Conservation (phyloP, 2,797 vertebrate genomes). For the Stomatorhinus walkeri region DNA sequence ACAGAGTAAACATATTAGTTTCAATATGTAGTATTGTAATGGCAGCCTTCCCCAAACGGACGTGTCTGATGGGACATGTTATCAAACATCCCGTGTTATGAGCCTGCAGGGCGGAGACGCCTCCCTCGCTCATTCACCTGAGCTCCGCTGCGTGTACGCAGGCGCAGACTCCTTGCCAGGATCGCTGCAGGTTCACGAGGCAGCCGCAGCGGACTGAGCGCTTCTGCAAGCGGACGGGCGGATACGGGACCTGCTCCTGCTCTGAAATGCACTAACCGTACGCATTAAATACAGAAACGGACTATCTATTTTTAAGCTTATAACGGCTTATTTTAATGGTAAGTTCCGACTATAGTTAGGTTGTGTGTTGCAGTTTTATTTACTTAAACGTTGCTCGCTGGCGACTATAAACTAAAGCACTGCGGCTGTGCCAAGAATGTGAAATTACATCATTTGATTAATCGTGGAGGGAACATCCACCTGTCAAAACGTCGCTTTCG, state of each 20-base stretch:
- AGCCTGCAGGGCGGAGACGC: background rate
- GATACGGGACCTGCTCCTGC: background rate
- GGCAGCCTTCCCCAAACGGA: background rate
- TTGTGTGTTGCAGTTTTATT: background rate
- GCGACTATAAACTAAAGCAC: constrained; percentile 17
- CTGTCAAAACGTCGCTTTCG: background rate
- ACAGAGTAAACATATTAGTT: background rate
- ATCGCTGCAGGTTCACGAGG: constrained; percentile 37
- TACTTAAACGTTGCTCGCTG: background rate
- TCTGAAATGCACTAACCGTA: background rate
- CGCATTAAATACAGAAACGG: background rate
- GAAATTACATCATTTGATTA: constrained; percentile 28
- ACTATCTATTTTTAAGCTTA: background rate
- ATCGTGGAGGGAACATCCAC: background rate
- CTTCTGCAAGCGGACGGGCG: background rate
- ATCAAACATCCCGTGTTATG: background rate
- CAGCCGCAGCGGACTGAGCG: constrained; percentile 19
- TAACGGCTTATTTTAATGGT: constrained; percentile 16
- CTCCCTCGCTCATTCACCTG: constrained; percentile 47
- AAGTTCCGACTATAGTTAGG: background rate
- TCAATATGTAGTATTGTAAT: background rate
- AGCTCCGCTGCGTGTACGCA: constrained; percentile 33
- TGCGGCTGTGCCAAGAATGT: constrained; percentile 22
- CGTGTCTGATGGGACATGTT: background rate
- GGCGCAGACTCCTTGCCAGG: constrained; percentile 25